Evolutionary conservation across 2,888 invertebrate genomes (phyloP), one percentile per base, ranked within the genome.

Genomic region (Elegia similella): DNA sequence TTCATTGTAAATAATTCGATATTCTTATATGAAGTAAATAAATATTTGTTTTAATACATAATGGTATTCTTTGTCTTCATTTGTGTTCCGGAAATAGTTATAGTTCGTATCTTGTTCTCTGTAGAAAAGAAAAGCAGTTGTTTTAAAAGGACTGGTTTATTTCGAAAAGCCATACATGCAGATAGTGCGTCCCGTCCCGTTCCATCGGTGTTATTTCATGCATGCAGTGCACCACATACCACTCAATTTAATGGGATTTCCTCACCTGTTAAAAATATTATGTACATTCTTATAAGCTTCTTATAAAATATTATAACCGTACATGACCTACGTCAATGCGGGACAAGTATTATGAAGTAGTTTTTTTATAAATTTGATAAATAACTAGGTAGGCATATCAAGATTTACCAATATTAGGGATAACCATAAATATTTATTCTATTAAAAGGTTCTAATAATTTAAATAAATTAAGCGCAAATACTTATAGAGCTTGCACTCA

Each of bases 1-100:
- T 88, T 90, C 89, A 90, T 91, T 90, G 90, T 90, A 88, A 85
- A 91, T 89, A 88, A 85, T 87, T 88, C 79, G 85, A 86, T 88
- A 88, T 86, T 86, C 84, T 86, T 88, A 84, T 83, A 87, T 84
- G 82, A 85, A 86, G 81, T 84, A 86, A 90, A 88, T 88, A 89
- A 88, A 90, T 86, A 87, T 86, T 88, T 91, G 88, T 88, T 90
- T 91, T 88, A 89, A 89, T 88, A 88, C 81, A 76, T 67, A 76
- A 67, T 17, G 34, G 7, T 61, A 69, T 70, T 66, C 68, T 78
- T 81, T 84, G 80, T 71, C 52, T 57, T 57, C 55, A 34, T 30
- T 29, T 16, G 3, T 13, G 6, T 29, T 32, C 29, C 30, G 15
- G 15, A 7, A 13, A 42, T 23, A 42, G 3, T 52, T 42, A 61